Evolutionary conservation across 2,888 invertebrate genomes (phyloP).

Genomic region (Ryuthela nishihirai): DNA sequence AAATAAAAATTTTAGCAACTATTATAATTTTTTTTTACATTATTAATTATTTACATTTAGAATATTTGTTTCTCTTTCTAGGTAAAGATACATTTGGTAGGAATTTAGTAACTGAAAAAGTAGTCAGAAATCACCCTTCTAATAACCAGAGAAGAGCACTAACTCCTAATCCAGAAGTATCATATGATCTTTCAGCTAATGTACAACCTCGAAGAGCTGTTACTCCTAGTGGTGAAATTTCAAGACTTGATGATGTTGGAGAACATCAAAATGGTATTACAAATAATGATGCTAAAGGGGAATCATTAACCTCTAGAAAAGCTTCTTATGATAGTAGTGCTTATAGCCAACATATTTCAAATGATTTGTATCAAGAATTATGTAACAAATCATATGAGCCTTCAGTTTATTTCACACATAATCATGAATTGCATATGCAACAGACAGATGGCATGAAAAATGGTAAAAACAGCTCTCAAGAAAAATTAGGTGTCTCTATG

Average conservation of each 20-base stretch:
- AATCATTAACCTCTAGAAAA: too few species aligned
- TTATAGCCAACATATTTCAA: too few species aligned
- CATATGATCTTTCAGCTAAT: constrained; percentile 26
- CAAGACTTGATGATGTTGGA: constrained; percentile 18
- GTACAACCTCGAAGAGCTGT: constrained; percentile 33
- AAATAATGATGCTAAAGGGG: too few species aligned
- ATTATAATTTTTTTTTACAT: background rate
- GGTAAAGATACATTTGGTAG: constrained; percentile 11
- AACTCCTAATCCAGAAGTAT: constrained; percentile 31
- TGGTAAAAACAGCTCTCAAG: too few species aligned
- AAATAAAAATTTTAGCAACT: too few species aligned
- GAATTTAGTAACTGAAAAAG: constrained; percentile 16
- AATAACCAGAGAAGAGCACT: constrained; percentile 26
- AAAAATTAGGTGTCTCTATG: too few species aligned
- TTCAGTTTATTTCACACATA: too few species aligned
- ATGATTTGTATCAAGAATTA: too few species aligned
- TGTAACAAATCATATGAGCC: too few species aligned
- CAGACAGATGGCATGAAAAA: too few species aligned
- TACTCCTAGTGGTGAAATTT: constrained; percentile 32
- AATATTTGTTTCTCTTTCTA: background rate
- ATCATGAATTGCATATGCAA: too few species aligned
- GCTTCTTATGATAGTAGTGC: too few species aligned
- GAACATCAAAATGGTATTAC: constrained; percentile 10
- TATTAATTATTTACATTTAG: background rate
- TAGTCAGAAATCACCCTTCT: constrained; percentile 2